Evolutionary conservation across 2,113 vertebrate species (phyloP).

Genomic region (Pica pica): DNA sequence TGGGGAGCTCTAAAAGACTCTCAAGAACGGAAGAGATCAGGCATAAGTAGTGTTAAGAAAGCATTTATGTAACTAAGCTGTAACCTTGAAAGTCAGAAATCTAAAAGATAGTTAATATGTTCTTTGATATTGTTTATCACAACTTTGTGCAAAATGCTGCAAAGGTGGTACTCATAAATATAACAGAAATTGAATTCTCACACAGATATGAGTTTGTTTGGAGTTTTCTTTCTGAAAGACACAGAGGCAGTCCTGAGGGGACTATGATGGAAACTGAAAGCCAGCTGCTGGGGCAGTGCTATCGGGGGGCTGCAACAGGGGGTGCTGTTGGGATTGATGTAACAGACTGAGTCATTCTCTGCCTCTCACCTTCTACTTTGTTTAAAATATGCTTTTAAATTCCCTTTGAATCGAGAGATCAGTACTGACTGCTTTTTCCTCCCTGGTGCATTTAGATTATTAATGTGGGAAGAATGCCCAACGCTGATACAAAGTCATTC

Average conservation of each 20-base stretch:
- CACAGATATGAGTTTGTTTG: background rate
- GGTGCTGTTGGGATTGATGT: background rate
- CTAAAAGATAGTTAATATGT: background rate
- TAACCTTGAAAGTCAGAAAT: background rate
- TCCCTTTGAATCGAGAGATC: background rate
- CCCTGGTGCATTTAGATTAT: background rate
- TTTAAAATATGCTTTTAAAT: background rate
- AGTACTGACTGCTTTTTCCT: background rate
- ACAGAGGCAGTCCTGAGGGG: background rate
- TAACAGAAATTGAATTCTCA: background rate
- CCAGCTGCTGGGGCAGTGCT: background rate
- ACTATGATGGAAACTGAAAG: background rate
- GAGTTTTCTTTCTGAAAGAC: background rate
- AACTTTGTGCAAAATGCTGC: background rate
- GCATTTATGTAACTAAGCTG: background rate
- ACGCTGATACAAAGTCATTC: background rate
- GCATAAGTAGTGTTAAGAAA: background rate
- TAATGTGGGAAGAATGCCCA: background rate
- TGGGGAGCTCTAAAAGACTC: background rate
- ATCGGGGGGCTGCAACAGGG: accelerated
- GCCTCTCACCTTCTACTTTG: background rate
- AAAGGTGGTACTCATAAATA: background rate
- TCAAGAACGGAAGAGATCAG: background rate
- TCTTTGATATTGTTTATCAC: background rate
- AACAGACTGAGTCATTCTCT: background rate